Base-by-base conservation (phyloP, 2,797 vertebrate genomes). In the Micromesistius poutassou region DNA sequence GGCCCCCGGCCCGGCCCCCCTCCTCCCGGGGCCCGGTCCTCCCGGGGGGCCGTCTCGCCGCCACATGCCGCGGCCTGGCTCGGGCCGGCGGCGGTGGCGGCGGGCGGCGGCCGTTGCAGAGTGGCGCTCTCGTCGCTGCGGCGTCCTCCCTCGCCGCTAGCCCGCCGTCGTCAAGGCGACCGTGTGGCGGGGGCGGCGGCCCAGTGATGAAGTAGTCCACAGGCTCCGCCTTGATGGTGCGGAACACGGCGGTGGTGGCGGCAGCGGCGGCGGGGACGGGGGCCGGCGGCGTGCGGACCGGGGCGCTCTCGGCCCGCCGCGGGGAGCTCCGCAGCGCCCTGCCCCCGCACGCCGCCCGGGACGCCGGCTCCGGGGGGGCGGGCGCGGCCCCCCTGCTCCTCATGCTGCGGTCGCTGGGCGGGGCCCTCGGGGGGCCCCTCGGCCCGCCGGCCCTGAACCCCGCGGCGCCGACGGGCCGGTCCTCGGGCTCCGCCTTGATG, bases 181-280 rank as follows among this genome's bases (percentile, higher is more conserved):
- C 77, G 30, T 79, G 77, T 4, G 84, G 80, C 55, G 83, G 75
- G 30, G 78, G 76, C 66, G 81, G 70, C 1, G 85, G 79, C 79
- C 88, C 85, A 50, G 92, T 92, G 87, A 95, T 86, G 0, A 85
- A 78, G 73, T 78, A 89, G 31, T 92, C 91, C 0, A 30, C 78
- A n/a, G 92, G 89, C 83, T 95, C 94, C 14, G 86, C 81, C 87
- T 95, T 95, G 77, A 94, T 88, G 78, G 81, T 80, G 73, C 46
- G 46, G 46, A 22, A 55, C 36, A 9, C 36, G 36, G 36, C 9
- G 36, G 9, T 8, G 5, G 46, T 0, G 46, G 50, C 1, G 50
- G 50, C n/a, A n/a, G n/a, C n/a, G n/a, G n/a, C 9, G 36, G 9
- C 36, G 5, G 46, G 0, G 46, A 19, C 1, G 50, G 50, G 0